Conservation (phyloP, 2,113 vertebrate species). For the Anhinga anhinga region DNA sequence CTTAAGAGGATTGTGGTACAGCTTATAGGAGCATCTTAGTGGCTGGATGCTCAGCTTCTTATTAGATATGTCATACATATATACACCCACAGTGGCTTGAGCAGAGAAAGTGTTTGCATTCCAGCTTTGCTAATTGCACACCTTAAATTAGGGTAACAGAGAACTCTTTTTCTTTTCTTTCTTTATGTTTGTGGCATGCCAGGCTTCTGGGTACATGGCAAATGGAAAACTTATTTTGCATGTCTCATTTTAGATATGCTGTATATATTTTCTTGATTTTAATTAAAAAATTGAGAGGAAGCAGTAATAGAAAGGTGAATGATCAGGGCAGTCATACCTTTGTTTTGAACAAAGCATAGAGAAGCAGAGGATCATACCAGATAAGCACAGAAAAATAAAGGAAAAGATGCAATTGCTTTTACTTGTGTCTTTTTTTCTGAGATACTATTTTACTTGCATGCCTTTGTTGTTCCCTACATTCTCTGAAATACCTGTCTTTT, state of each 20-base stretch:
- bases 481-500: background rate
- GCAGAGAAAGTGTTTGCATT: constrained; percentile 15
- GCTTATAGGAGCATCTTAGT: constrained; percentile 67
- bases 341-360: background rate
- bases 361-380: background rate
- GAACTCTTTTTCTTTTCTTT: background rate
- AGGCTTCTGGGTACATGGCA: background rate
- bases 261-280: background rate
- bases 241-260: background rate
- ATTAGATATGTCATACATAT: constrained; percentile 53
- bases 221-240: background rate
- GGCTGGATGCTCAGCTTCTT: constrained; percentile 59
- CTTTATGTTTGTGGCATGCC: background rate
- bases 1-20: constrained; percentile 68
- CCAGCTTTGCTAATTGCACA: constrained; percentile 34
- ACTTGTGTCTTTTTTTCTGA: background rate
- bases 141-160: constrained; percentile 20
- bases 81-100: background rate
- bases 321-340: background rate
- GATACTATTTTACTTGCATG: background rate
- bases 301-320: background rate
- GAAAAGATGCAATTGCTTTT: background rate
- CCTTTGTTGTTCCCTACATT: background rate
- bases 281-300: background rate
- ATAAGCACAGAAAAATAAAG: background rate